Percentiles rank a stretch among this genome's conserved stretches.
phyloP scores from a whole-genome alignment of 2,113 vertebrate species.

The Porphyrio hochstetteri region DNA sequence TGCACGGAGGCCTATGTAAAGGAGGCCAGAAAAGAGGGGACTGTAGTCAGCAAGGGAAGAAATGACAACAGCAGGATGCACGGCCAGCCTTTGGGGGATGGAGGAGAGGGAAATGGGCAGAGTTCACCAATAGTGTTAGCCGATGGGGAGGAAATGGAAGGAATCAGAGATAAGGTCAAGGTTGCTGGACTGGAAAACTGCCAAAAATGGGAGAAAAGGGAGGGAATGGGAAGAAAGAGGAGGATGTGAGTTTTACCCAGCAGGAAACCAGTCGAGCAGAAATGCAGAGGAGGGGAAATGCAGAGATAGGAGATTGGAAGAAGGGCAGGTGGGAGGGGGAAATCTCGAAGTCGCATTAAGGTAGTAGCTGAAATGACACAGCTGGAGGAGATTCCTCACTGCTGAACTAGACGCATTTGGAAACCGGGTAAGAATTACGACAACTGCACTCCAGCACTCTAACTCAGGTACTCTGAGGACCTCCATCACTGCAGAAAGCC shows the following conservation, averaged over 20 bases:
- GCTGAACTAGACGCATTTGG: background rate
- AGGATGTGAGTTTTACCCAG: conserved; percentile 14
- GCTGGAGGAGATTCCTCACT: background rate
- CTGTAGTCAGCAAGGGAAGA: background rate
- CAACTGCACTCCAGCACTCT: background rate
- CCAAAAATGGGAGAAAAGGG: background rate
- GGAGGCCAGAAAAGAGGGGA: background rate
- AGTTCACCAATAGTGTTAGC: background rate
- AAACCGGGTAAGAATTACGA: background rate
- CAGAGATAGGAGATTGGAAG: background rate
- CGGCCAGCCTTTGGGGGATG: conserved; percentile 1
- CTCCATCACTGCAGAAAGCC: background rate
- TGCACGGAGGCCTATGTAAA: background rate
- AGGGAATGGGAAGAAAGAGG: conserved; percentile 33
- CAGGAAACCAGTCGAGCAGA: conserved; percentile 16
- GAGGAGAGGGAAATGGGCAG: conserved; percentile 6
- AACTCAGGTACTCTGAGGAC: background rate
- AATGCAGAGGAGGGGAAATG: background rate
- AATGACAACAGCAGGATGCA: conserved; percentile 47
- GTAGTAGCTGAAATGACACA: background rate
- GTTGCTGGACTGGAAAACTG: conserved; percentile 32
- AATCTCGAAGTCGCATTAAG: background rate
- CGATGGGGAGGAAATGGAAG: conserved; percentile 43
- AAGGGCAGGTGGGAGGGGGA: background rate
- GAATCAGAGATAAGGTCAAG: conserved; percentile 37